Conservation (phyloP, 2,797 vertebrate species). For the Cynodonichthys magdalenae region DNA sequence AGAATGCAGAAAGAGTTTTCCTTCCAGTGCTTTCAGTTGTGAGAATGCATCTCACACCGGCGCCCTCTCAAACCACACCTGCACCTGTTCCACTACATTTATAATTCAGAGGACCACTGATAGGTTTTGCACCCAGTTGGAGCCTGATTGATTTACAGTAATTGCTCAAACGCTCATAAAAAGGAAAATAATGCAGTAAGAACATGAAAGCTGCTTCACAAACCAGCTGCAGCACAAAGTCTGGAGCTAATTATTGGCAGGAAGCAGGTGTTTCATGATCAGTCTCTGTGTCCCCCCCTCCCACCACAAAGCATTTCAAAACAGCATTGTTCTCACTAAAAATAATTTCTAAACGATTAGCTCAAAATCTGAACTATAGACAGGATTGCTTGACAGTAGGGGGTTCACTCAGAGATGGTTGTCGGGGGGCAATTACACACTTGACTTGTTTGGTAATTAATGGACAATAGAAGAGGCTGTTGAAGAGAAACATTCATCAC, state of each 20-base stretch:
- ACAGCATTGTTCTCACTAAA: slow-evolving; percentile 19
- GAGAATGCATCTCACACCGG: too few relatives aligned
- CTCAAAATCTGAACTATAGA: slow-evolving; percentile 45
- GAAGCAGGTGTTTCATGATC: slow-evolving; percentile 20
- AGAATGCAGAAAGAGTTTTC: too few relatives aligned
- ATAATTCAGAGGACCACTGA: neutral
- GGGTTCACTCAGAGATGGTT: slow-evolving; percentile 5
- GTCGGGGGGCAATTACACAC: slow-evolving; percentile 60
- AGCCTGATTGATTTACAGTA: slow-evolving; percentile 8
- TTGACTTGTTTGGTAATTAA: slow-evolving; percentile 55
- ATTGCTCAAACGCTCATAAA: slow-evolving; percentile 19
- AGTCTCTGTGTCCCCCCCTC: neutral
- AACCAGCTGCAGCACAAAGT: neutral
- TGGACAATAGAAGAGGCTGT: slow-evolving; percentile 48
- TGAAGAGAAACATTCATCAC: slow-evolving; percentile 55
- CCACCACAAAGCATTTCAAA: slow-evolving; percentile 1
- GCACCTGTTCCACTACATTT: too few relatives aligned
- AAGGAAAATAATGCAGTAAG: slow-evolving; percentile 9
- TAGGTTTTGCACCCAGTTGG: slow-evolving; percentile 8
- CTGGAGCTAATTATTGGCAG: slow-evolving; percentile 11
- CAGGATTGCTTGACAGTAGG: slow-evolving; percentile 32
- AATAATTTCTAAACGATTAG: slow-evolving; percentile 41
- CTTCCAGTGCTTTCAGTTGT: too few relatives aligned
- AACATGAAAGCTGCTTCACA: neutral
- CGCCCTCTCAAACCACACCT: too few relatives aligned